Percentiles rank a stretch among this genome's conserved stretches.
phyloP scores from a whole-genome alignment of 2,113 vertebrate genomes.

The Thryonomys swinderianus region DNA sequence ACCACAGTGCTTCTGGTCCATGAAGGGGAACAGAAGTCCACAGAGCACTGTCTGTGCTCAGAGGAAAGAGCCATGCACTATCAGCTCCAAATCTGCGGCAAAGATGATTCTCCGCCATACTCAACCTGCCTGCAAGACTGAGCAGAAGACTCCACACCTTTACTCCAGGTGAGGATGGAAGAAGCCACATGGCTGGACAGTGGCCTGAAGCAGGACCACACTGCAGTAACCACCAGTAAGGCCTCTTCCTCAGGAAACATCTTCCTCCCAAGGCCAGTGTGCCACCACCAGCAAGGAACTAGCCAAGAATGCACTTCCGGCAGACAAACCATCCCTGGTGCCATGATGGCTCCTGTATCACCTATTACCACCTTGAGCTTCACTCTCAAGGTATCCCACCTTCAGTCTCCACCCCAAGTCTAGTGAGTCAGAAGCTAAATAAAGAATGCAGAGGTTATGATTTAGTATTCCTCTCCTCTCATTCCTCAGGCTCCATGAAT shows the following conservation, averaged over 20 bases:
- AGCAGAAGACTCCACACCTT: not conserved
- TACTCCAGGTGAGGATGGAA: not conserved
- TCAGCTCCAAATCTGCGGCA: not conserved
- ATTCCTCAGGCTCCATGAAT: not conserved
- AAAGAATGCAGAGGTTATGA: not conserved
- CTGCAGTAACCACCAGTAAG: not conserved
- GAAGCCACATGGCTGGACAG: not conserved
- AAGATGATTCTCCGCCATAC: not conserved
- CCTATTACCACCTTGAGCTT: not conserved
- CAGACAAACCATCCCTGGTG: not conserved
- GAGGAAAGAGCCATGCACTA: not conserved
- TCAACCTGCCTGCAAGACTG: not conserved
- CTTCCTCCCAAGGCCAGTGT: not conserved
- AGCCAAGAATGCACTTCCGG: not conserved
- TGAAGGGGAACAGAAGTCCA: not conserved
- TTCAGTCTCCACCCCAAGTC: not conserved
- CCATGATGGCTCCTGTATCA: not conserved
- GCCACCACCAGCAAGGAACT: not conserved
- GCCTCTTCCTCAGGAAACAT: not conserved
- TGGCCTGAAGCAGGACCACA: not conserved
- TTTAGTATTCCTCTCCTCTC: not conserved
- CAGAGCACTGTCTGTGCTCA: not conserved
- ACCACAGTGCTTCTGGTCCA: not conserved
- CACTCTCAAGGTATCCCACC: too few relatives aligned
- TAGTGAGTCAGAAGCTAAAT: not conserved